Percentiles rank a stretch among this genome's conserved stretches.
phyloP scores from a whole-genome alignment of 2,797 vertebrate genomes.

The Varecia variegata region DNA sequence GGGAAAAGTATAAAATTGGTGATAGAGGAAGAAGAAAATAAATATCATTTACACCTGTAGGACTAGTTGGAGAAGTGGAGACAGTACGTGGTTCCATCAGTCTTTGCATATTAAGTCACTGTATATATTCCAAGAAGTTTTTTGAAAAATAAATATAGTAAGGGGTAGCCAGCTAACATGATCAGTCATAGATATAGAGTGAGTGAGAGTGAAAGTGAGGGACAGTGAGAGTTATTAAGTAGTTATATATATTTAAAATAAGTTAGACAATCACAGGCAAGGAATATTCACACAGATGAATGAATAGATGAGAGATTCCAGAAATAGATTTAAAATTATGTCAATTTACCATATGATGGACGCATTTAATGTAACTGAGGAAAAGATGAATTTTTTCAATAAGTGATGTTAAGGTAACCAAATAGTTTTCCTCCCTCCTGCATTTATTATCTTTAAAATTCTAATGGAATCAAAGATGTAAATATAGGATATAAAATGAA shows the following conservation, averaged over 20 bases:
- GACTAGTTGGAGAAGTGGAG: background rate
- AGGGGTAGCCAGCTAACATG: background rate
- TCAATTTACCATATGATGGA: background rate
- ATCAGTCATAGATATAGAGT: background rate
- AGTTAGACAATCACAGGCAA: background rate
- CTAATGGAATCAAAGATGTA: background rate
- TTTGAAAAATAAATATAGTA: background rate
- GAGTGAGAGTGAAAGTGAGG: background rate
- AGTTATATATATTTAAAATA: background rate
- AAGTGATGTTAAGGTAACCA: background rate
- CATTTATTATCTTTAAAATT: constrained; percentile 2
- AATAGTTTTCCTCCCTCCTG: background rate
- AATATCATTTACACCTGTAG: background rate
- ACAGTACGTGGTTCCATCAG: background rate
- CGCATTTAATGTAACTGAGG: background rate
- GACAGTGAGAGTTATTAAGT: background rate
- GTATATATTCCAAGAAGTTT: background rate
- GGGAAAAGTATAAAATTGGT: background rate
- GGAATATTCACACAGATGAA: background rate
- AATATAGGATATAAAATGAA: background rate
- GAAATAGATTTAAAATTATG: background rate
- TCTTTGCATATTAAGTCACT: background rate
- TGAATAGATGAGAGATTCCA: background rate
- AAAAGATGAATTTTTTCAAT: background rate
- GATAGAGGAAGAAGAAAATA: background rate